A percentile compares a stretch with the other conserved stretches of the same genome.
phyloP scores from a whole-genome alignment of 1,140 invertebrate species.

The Drosophila bocqueti region DNA sequence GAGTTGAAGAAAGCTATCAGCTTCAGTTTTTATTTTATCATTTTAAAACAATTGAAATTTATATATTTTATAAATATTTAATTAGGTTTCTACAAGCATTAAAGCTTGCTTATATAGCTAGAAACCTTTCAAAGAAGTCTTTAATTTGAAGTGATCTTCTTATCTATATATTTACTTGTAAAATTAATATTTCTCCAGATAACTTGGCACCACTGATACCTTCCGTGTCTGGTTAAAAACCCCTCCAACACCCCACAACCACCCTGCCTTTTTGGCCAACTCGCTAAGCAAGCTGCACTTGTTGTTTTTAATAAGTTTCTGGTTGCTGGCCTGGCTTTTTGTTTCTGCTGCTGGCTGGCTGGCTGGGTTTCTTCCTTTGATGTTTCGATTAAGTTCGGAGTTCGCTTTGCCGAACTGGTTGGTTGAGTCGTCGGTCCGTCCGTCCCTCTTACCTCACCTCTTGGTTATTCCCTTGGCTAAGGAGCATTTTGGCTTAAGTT shows the following conservation, averaged over 20 bases:
- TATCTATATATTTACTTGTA: background rate
- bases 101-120: background rate
- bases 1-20: background rate
- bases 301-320: conserved; percentile 84
- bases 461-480: conserved; percentile 2
- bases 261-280: conserved; percentile 25
- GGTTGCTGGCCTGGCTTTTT: conserved; percentile 44
- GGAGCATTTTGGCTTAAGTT: conserved; percentile 74
- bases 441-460: conserved; percentile 4
- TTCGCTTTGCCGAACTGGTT: conserved; percentile 79
- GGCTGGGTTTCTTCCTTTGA: conserved; percentile 64
- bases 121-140: background rate
- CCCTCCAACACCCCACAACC: background rate
- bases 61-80: background rate
- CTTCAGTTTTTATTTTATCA: background rate
- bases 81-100: background rate
- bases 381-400: conserved; percentile 83
- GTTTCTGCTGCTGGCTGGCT: conserved; percentile 37
- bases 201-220: conserved; percentile 6
- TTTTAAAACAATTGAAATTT: no score
- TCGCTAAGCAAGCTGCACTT: conserved; percentile 69
- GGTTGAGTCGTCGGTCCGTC: conserved; percentile 44
- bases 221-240: background rate
- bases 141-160: background rate
- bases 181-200: background rate